These are phyloP conservation scores for Nyctibius grandis DNA, from an alignment of 2,797 vertebrate genomes.

Conservation along the genomic window DNA sequence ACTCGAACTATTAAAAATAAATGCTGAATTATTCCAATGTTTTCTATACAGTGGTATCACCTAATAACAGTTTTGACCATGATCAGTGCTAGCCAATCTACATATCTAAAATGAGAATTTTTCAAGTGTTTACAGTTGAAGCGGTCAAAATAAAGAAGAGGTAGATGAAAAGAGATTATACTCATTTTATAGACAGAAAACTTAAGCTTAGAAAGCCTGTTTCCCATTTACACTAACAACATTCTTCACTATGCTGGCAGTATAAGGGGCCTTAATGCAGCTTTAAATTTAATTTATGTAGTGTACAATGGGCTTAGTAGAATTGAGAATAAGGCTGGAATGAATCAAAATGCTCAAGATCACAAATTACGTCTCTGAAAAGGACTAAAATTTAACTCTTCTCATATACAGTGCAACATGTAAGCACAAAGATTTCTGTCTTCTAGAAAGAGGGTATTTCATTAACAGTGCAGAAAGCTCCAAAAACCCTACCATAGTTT, in stretches of 20 bases:
- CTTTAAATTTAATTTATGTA: not conserved
- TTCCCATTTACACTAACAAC: not conserved
- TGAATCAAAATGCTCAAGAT: not conserved
- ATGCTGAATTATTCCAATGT: not conserved
- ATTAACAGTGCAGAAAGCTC: not conserved
- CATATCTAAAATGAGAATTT: not conserved
- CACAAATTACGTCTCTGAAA: not conserved
- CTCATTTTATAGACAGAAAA: not conserved
- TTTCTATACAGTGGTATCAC: not conserved
- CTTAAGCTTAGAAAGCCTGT: not conserved
- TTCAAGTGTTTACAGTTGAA: not conserved
- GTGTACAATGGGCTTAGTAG: not conserved
- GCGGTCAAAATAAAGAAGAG: not conserved
- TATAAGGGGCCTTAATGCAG: not conserved
- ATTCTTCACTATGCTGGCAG: not conserved
- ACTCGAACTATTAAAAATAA: not conserved
- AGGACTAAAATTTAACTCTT: not conserved
- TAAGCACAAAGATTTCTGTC: not conserved
- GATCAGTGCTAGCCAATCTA: not conserved
- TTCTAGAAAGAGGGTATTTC: not conserved
- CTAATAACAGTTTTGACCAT: not conserved
- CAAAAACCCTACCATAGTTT: not conserved
- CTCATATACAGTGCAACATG: not conserved
- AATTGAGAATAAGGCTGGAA: constrained; percentile 4
- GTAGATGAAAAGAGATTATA: not conserved